These are phyloP conservation scores for Fundulus diaphanus DNA, from an alignment of 2,797 vertebrate genomes.

Conservation along the genomic window DNA sequence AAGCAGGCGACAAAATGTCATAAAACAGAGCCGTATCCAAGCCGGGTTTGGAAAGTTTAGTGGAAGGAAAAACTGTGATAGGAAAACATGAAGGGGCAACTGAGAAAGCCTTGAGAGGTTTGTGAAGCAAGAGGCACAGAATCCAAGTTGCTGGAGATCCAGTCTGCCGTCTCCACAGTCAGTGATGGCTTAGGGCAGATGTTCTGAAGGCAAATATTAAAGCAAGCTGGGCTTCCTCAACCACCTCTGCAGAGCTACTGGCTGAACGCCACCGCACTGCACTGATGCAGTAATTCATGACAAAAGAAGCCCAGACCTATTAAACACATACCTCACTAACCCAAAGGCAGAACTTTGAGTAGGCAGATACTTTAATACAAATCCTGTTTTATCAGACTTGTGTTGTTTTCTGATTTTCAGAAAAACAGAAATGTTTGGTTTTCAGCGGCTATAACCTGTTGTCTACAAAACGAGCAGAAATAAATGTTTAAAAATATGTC, in stretches of 20 bases:
- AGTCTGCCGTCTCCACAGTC: too few relatives aligned
- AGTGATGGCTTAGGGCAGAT: background rate
- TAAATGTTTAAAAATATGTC: background rate
- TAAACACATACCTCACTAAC: background rate
- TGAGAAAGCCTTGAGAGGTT: background rate
- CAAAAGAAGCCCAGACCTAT: background rate
- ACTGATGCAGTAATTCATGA: background rate
- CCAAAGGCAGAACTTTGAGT: too few relatives aligned
- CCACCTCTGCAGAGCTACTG: background rate
- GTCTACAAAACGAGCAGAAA: background rate
- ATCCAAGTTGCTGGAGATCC: background rate
- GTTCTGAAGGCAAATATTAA: background rate
- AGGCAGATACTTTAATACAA: too few relatives aligned
- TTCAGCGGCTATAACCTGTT: too few relatives aligned
- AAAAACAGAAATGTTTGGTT: too few relatives aligned
- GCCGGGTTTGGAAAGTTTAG: background rate
- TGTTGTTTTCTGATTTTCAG: too few relatives aligned
- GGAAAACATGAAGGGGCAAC: background rate
- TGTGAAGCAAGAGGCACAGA: background rate
- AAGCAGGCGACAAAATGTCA: background rate
- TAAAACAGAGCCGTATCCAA: background rate
- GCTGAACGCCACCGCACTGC: background rate
- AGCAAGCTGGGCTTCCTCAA: background rate
- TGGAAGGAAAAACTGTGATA: background rate
- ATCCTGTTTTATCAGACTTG: too few relatives aligned